Base-by-base conservation (phyloP, 2,797 vertebrate species). In the Loriculus beryllinus region DNA sequence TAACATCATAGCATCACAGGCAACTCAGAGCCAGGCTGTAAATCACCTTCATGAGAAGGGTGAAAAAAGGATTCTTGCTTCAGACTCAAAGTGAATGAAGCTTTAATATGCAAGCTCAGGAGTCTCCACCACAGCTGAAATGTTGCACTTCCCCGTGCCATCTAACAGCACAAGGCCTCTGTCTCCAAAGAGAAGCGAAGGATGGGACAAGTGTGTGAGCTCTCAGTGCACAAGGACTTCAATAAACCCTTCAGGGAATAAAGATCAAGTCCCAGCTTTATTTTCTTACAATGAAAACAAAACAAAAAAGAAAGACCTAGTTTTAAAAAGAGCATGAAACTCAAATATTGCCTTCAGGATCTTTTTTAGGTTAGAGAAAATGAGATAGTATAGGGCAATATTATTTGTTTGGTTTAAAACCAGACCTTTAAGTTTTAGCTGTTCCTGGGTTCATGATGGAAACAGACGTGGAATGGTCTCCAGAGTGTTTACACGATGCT, bases 1-100 rank as follows among this genome's bases (percentile, higher is more conserved):
- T 82, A 91, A 87, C 94, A 93, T 81, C 96, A 91, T 16, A 12
- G 74, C 40, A 28, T 40, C 91, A 40, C 67, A 71, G 69, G 39
- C 86, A 75, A 52, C n/a, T 15, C 86, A 22, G 69, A 95, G 92
- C 82, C 25, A 31, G 89, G 49, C 92, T 77, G 51, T 82, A 93
- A 96, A 95, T 92, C 90, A 81, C 62, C 33, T 72, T 49, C 40
- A 7, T 68, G 63, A 71, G n/a, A 2, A 59, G 6, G 7, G 45
- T 12, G 23, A 12, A 25, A 67, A 69, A n/a, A 74, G 28, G 19
- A 67, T 67, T 35, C 57, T 48, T 16, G 19, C 43, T 81, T 42
- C 72, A 57, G 33, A 25, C 33, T 25, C 10, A 60, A 6, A 93
- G 72, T 35, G 92, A 43, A 51, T 19, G 63, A 86, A 18, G 52